Conservation (phyloP, 2,113 vertebrate species). For the Sorex fumeus region DNA sequence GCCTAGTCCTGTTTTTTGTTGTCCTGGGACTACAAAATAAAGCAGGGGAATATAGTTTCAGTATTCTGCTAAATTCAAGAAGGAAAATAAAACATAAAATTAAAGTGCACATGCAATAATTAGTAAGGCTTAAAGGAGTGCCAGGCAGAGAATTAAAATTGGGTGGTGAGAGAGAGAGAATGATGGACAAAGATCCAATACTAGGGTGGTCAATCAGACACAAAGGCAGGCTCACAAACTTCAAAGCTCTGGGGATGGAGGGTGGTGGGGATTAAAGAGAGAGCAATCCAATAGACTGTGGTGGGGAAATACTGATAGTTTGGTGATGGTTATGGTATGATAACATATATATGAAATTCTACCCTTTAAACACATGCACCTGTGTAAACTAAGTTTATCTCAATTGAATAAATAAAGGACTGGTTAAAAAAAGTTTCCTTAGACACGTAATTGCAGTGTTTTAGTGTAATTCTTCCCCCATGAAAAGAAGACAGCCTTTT, state of each 20-base stretch:
- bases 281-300: too few relatives aligned
- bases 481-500: background rate
- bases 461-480: background rate
- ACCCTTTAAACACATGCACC: too few relatives aligned
- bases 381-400: too few relatives aligned
- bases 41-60: background rate
- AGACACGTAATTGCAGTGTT: background rate
- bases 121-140: background rate
- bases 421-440: constrained; percentile 24
- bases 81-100: background rate
- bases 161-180: background rate
- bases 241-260: too few relatives aligned
- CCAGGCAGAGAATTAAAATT: background rate
- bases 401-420: too few relatives aligned
- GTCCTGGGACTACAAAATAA: background rate
- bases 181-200: background rate
- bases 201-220: too few relatives aligned
- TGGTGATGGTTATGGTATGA: too few relatives aligned
- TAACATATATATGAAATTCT: too few relatives aligned
- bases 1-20: background rate
- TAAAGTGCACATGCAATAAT: background rate
- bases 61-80: background rate
- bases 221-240: too few relatives aligned
- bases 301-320: too few relatives aligned
- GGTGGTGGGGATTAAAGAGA: too few relatives aligned